These are phyloP conservation scores for Microtus oregoni DNA, from an alignment of 2,113 vertebrate species.

Conservation along the genomic window DNA sequence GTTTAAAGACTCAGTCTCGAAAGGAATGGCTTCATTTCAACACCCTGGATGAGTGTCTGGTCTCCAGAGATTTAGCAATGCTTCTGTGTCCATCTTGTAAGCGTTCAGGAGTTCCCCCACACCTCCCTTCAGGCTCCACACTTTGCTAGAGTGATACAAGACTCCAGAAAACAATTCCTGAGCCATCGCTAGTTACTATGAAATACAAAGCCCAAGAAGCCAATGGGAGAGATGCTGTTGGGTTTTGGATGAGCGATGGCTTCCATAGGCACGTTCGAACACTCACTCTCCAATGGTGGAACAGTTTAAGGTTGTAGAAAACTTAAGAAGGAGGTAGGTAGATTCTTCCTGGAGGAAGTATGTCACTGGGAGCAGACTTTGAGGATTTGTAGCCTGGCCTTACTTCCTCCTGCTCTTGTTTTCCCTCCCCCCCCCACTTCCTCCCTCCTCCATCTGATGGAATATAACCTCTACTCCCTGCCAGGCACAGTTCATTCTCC, in stretches of 20 bases:
- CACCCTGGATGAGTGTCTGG: too few relatives aligned
- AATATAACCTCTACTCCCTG: background rate
- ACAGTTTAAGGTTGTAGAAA: background rate
- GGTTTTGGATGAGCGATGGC: background rate
- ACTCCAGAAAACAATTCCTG: background rate
- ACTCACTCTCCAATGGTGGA: background rate
- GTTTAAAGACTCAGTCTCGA: background rate
- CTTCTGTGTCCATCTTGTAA: background rate
- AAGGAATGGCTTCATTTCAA: background rate
- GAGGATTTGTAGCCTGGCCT: background rate
- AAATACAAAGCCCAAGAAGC: background rate
- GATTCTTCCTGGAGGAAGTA: background rate
- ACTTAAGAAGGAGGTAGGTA: background rate
- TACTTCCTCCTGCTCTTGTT: background rate
- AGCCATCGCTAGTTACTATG: background rate
- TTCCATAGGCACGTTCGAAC: background rate
- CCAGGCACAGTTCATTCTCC: background rate
- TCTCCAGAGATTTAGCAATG: background rate
- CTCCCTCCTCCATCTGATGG: background rate
- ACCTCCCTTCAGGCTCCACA: background rate
- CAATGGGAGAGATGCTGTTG: background rate
- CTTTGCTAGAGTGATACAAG: background rate
- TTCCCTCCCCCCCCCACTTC: rapidly evolving
- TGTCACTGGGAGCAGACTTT: background rate
- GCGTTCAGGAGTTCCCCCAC: background rate